These are phyloP conservation scores for Phania funesta DNA, from an alignment of 2,888 invertebrate species.

Conservation along the genomic window DNA sequence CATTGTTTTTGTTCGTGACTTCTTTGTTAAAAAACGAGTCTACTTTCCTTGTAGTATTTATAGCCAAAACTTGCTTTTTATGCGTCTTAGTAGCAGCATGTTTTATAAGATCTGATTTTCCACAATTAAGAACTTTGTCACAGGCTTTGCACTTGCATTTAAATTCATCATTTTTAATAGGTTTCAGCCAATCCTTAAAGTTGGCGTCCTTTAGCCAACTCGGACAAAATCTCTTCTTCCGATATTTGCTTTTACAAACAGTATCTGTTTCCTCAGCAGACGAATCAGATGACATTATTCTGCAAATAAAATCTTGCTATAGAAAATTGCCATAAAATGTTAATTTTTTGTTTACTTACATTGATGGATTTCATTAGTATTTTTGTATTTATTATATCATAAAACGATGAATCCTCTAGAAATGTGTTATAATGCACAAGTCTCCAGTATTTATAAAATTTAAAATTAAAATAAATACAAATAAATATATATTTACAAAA, in stretches of 20 bases:
- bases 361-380: background rate
- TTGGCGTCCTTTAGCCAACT: constrained; percentile 15
- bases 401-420: no score
- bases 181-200: constrained; percentile 28
- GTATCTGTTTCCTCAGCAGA: background rate
- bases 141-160: no score
- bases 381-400: background rate
- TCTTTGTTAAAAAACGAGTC: no score
- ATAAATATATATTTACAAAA: no score
- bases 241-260: background rate
- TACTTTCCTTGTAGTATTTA: no score
- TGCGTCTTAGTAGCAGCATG: no score
- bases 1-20: no score
- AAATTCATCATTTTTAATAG: no score
- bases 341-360: background rate
- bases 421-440: background rate
- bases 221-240: constrained; percentile 16
- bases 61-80: no score
- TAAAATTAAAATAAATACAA: background rate
- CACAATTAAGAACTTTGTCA: no score
- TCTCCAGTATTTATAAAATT: no score
- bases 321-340: background rate
- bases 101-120: no score
- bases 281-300: background rate
- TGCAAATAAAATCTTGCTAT: background rate